Conservation (phyloP, 2,113 vertebrate species). For the Crypturellus undulatus region DNA sequence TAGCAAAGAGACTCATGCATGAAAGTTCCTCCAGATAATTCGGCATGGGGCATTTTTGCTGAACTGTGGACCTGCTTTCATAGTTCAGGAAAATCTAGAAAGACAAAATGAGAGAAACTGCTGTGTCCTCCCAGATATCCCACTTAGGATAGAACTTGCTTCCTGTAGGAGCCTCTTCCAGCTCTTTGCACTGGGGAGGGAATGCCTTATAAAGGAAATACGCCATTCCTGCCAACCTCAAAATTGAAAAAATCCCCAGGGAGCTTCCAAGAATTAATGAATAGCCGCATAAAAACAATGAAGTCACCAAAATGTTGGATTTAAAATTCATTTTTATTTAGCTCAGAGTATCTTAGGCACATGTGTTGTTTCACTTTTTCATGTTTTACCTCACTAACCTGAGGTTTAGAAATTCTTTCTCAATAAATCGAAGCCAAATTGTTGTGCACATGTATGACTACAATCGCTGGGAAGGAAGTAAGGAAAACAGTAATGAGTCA, state of each 20-base stretch:
- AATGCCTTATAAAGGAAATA: not conserved
- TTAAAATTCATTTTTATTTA: not conserved
- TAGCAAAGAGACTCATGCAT: not conserved
- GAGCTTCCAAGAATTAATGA: not conserved
- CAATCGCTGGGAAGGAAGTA: not conserved
- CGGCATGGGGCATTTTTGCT: not conserved
- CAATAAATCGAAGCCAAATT: not conserved
- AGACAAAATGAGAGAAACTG: not conserved
- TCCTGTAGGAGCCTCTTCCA: not conserved
- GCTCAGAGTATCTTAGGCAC: not conserved
- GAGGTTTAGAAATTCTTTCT: not conserved
- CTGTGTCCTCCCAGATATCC: not conserved
- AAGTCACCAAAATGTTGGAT: not conserved
- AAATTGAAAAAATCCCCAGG: not conserved
- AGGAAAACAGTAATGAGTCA: not conserved
- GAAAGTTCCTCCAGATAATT: not conserved
- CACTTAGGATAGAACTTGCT: not conserved
- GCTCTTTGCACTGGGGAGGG: not conserved
- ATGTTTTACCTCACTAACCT: not conserved
- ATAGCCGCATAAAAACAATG: not conserved
- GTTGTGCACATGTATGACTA: not conserved
- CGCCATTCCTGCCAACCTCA: not conserved
- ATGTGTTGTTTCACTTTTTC: not conserved
- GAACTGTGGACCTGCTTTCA: not conserved
- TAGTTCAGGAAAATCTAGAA: not conserved